Conservation (phyloP, 2,888 invertebrate genomes). For the Scaptomyza cyrtandrae region DNA sequence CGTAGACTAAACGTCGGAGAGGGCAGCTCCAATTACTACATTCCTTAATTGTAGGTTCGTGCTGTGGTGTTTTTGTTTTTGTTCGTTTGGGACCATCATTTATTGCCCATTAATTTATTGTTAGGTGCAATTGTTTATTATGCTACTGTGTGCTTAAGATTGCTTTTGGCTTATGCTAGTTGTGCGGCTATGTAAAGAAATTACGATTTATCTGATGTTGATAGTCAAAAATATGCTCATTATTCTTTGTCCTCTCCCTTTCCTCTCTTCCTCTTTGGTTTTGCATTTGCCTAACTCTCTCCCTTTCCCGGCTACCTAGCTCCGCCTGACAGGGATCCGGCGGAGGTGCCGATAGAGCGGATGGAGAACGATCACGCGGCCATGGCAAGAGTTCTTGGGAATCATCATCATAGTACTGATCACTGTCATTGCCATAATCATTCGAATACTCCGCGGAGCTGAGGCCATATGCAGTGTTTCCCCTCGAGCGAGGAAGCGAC, state of each 20-base stretch:
- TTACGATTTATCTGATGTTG: constrained; percentile 14
- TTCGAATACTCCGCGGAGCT: constrained; percentile 47
- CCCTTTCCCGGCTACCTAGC: constrained; percentile 16
- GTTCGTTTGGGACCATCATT: not conserved
- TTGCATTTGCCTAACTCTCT: constrained; percentile 9
- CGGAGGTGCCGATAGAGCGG: constrained; percentile 6
- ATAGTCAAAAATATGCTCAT: constrained; percentile 23
- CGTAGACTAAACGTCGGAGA: constrained; percentile 26
- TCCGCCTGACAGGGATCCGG: constrained; percentile 62
- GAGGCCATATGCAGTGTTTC: constrained; percentile 9
- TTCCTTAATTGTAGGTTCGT: constrained; percentile 28
- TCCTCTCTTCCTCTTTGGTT: not conserved
- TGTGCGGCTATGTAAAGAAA: constrained; percentile 60
- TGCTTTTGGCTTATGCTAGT: constrained; percentile 15
- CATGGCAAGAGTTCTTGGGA: constrained; percentile 17
- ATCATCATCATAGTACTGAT: constrained; percentile 48
- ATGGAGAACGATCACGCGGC: constrained; percentile 22
- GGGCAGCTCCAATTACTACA: constrained; percentile 1
- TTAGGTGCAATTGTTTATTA: constrained; percentile 59
- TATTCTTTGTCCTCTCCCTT: constrained; percentile 1
- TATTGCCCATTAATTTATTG: constrained; percentile 1
- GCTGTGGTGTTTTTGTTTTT: constrained; percentile 4
- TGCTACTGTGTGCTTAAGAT: constrained; percentile 49
- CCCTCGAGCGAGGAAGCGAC: not conserved
- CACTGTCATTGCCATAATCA: constrained; percentile 34